Evolutionary conservation across 2,113 vertebrate genomes (phyloP).

Genomic region (Sebastes schlegelii): DNA sequence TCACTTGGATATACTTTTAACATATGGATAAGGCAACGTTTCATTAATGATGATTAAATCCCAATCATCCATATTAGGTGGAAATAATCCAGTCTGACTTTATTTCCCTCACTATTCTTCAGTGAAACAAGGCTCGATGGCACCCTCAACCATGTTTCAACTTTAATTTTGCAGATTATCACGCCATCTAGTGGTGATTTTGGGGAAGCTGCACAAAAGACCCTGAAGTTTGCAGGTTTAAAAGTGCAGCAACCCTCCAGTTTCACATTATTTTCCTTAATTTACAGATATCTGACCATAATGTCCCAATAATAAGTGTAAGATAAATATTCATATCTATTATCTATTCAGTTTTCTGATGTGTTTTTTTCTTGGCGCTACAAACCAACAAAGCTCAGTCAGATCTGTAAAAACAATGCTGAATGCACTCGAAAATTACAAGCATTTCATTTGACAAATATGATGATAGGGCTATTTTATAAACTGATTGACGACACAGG

Average conservation of each 20-base stretch:
- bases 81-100: background rate
- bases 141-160: background rate
- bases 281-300: background rate
- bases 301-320: background rate
- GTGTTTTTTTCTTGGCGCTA: background rate
- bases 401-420: background rate
- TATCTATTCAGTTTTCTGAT: background rate
- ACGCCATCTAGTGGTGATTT: slow-evolving; percentile 55
- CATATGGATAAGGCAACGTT: too few species aligned
- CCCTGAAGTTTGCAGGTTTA: background rate
- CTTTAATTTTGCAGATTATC: background rate
- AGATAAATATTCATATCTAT: background rate
- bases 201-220: background rate
- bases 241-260: background rate
- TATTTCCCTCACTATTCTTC: too few species aligned
- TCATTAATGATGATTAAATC: too few species aligned
- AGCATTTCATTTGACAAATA: background rate
- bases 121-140: background rate
- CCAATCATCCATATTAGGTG: background rate
- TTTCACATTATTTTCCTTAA: background rate
- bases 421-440: background rate
- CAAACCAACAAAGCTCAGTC: background rate
- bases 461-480: background rate
- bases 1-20: too few species aligned
- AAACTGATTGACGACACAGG: background rate